These are phyloP conservation scores for Diachasmimorpha longicaudata DNA, from an alignment of 1,140 invertebrate genomes.

Conservation along the genomic window DNA sequence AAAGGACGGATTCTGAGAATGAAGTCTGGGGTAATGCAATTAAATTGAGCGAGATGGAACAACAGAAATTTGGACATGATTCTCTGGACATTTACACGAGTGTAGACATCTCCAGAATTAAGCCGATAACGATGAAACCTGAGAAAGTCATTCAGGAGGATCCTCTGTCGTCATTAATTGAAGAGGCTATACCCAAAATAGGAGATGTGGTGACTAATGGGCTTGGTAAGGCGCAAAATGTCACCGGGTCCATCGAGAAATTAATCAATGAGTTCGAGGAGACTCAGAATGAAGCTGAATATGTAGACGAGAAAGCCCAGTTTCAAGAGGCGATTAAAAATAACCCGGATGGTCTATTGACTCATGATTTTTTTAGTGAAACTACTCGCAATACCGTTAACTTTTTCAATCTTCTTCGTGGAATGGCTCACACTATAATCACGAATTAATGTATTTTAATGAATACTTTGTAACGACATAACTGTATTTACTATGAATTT, in stretches of 20 bases:
- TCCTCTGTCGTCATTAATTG: conserved; percentile 35
- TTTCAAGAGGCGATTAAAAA: neutral
- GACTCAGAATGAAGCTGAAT: conserved; percentile 29
- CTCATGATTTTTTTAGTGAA: conserved; percentile 28
- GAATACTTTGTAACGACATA: too few species aligned
- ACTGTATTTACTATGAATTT: too few species aligned
- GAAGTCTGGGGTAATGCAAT: conserved; percentile 27
- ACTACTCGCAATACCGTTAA: conserved; percentile 41
- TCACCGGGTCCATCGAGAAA: conserved; percentile 40
- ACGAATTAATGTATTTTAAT: conserved; percentile 19
- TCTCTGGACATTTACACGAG: neutral
- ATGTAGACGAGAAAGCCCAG: neutral
- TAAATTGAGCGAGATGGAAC: conserved; percentile 29
- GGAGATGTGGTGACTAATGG: conserved; percentile 36
- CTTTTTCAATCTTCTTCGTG: conserved; percentile 42
- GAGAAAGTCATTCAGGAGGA: conserved; percentile 14
- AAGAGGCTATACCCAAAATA: conserved; percentile 42
- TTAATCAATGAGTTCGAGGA: conserved; percentile 41
- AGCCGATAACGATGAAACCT: conserved; percentile 21
- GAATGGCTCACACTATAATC: conserved; percentile 29
- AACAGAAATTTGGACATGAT: neutral
- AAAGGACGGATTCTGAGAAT: neutral
- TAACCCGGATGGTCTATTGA: conserved; percentile 16
- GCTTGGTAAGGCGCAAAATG: conserved; percentile 37
- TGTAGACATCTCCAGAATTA: neutral